These are phyloP conservation scores for Mastigias papua DNA, from an alignment of 30 jellyfish, hydroid and myxozoan genomes.

Conservation along the genomic window DNA sequence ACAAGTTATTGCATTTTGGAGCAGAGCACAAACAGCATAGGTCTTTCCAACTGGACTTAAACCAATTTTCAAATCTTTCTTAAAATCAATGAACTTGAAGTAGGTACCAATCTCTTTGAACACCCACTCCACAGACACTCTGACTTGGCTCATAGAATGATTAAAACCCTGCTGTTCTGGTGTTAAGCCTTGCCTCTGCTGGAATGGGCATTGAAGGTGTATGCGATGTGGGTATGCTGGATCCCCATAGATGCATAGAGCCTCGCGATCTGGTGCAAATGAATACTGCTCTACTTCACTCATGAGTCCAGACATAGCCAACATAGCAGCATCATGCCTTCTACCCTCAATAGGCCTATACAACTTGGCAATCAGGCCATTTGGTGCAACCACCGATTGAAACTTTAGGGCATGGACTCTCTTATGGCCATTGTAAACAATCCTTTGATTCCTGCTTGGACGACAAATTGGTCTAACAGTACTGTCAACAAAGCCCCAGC, in stretches of 20 bases:
- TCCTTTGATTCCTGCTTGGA: conserved; percentile 25
- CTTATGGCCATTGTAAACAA: conserved; percentile 49
- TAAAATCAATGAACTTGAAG: conserved; percentile 60
- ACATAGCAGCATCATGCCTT: conserved; percentile 58
- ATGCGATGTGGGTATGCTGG: background rate
- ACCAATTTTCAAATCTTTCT: conserved; percentile 59
- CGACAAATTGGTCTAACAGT: conserved; percentile 34
- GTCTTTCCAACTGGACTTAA: conserved; percentile 56
- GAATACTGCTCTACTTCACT: conserved; percentile 25
- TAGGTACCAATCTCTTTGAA: conserved; percentile 66
- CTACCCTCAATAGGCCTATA: conserved; percentile 37
- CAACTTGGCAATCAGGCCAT: conserved; percentile 37
- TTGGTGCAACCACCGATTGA: conserved; percentile 48
- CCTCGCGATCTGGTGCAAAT: conserved; percentile 43
- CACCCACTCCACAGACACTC: conserved; percentile 75
- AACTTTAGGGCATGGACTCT: conserved; percentile 37
- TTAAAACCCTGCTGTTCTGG: conserved; percentile 46
- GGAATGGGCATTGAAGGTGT: background rate
- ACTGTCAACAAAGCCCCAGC: conserved; percentile 44
- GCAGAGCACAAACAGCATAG: conserved; percentile 59
- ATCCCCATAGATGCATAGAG: conserved; percentile 65
- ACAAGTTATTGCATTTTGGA: conserved; percentile 68
- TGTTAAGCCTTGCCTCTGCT: conserved; percentile 12
- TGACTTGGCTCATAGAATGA: conserved; percentile 60
- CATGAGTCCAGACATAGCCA: conserved; percentile 53